Evolutionary conservation across 2,888 invertebrate genomes (phyloP), one percentile per base, ranked within the genome.

Genomic region (Adineta ricciae): DNA sequence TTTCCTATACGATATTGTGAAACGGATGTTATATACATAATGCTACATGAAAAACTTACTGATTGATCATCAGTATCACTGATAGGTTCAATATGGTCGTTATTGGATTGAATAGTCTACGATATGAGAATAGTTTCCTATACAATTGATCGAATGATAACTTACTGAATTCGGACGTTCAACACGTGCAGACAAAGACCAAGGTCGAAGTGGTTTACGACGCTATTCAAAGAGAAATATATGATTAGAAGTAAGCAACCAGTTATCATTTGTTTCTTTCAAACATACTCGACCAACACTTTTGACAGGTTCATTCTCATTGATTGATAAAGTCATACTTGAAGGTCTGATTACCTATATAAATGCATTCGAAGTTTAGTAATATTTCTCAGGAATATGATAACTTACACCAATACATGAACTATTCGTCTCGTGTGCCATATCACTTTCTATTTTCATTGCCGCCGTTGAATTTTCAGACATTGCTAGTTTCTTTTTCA

Each of bases 101-200:
- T 41, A n/a, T 38, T 78, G 8, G 41, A 78, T 78, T 41, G 41
- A 41, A 78, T 78, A 5, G n/a, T 41, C 41, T 78, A 38, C 8
- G 41, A 41, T 19, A 41, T 21, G 9, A 78, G 38, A 78, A 16
- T 19, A 50, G 19, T 50, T 50, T 7, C 9, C 2, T 14, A 7
- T 7, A 50, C 19, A 50, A 16, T 16, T 19, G 14, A 2, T 50
- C 16, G 9, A 50, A 32, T 64, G 14, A 32, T 19, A 32, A 16
- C 78, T 11, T 78, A 78, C 78, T 41, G 78, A 41, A 41, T 78
- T 78, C 41, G 78, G 78, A n/a, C 41, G 21, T 41, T 78, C 78
- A 3, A 78, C 78, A 78, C 78, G 78, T 78, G 78, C 78, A 41
- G 78, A 78, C n/a, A 78, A 41, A 24, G 78, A 78, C 78, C 78